phyloP scores from a whole-genome alignment of 2,888 invertebrate species.

The Vesta saturnalis region DNA sequence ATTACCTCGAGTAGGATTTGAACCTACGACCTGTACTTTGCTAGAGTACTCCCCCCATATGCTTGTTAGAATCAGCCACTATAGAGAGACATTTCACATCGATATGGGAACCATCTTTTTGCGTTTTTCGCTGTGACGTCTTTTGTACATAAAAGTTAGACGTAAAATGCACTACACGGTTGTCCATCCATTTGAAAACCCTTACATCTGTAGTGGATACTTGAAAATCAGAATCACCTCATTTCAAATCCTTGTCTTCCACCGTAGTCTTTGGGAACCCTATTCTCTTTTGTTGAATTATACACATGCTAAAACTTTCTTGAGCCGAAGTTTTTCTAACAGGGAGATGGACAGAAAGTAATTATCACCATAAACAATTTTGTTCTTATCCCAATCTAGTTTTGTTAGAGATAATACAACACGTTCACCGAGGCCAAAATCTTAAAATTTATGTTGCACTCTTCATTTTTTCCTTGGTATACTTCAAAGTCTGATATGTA shows the following conservation, averaged over 20 bases:
- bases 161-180: neutral
- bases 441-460: constrained; percentile 30
- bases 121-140: neutral
- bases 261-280: constrained; percentile 14
- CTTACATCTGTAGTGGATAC: constrained; percentile 19
- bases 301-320: constrained; percentile 32
- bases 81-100: neutral
- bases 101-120: neutral
- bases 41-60: too few relatives aligned
- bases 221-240: constrained; percentile 21
- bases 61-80: neutral
- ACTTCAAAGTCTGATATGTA: constrained; percentile 31
- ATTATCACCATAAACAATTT: constrained; percentile 29
- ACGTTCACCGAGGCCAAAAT: constrained; percentile 38
- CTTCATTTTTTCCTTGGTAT: constrained; percentile 42
- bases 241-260: constrained; percentile 18
- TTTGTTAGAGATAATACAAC: constrained; percentile 31
- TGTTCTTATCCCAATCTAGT: constrained; percentile 17
- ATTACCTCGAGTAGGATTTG: too few relatives aligned
- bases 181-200: neutral
- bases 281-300: constrained; percentile 22
- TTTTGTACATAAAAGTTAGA: neutral
- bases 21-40: too few relatives aligned
- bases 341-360: constrained; percentile 36
- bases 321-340: constrained; percentile 26